Percentiles rank a stretch among this genome's conserved stretches.
Evolutionary conservation across 1,140 invertebrate genomes (phyloP).

Genomic region (Stenopsyche tienmushanensis): DNA sequence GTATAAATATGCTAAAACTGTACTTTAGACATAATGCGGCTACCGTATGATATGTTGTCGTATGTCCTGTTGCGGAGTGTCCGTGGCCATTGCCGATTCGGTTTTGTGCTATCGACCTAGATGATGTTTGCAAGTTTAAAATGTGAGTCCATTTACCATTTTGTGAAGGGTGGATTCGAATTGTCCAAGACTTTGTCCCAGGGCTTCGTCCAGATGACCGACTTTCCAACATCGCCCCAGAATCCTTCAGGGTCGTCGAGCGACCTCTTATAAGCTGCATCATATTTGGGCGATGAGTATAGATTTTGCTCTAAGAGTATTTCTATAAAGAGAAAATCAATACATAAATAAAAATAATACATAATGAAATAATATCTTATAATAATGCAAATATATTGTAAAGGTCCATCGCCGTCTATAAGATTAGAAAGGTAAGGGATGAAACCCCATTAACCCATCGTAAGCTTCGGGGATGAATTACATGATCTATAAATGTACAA

Average conservation of each 20-base stretch:
- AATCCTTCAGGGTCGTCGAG: slow-evolving; percentile 80
- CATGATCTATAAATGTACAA: too few relatives aligned
- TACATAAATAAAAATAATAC: slow-evolving; percentile 1
- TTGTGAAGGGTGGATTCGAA: slow-evolving; percentile 79
- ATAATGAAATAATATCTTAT: background rate
- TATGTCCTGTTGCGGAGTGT: background rate
- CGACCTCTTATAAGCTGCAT: slow-evolving; percentile 67
- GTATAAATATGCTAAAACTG: slow-evolving; percentile 8
- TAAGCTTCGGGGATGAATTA: too few relatives aligned
- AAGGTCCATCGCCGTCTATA: too few relatives aligned
- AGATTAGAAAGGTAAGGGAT: too few relatives aligned
- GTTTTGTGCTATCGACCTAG: background rate
- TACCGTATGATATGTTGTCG: background rate
- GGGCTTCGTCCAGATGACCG: slow-evolving; percentile 78
- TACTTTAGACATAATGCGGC: background rate
- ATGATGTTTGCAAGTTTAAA: background rate
- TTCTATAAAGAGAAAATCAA: slow-evolving; percentile 26
- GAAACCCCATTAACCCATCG: too few relatives aligned
- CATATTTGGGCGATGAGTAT: slow-evolving; percentile 54
- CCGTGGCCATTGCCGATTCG: background rate
- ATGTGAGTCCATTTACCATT: slow-evolving; percentile 65
- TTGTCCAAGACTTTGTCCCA: slow-evolving; percentile 85
- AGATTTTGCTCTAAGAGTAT: slow-evolving; percentile 36
- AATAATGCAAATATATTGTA: background rate
- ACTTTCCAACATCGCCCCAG: slow-evolving; percentile 77